phyloP scores from a whole-genome alignment of 2,113 vertebrate genomes.

The Holacanthus passer region DNA sequence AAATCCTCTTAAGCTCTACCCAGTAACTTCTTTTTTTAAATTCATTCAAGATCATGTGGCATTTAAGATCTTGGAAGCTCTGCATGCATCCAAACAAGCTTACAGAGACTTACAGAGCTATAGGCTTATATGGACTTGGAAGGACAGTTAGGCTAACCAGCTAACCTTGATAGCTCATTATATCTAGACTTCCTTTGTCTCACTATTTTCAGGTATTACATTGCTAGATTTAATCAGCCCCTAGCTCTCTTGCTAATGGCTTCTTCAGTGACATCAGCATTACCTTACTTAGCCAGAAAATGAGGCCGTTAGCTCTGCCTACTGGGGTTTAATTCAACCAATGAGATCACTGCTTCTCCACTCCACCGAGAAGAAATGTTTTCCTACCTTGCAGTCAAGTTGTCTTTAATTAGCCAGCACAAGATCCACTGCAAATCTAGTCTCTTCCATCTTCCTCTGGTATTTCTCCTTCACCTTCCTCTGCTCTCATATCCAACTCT shows the following conservation, averaged over 20 bases:
- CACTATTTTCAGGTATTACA: background rate
- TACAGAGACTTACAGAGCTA: background rate
- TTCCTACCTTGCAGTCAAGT: conserved; percentile 28
- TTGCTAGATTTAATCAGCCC: background rate
- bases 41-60: background rate
- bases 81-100: background rate
- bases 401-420: conserved; percentile 6
- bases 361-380: background rate
- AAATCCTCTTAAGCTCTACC: conserved; percentile 1
- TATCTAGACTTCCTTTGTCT: background rate
- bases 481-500: conserved; percentile 3
- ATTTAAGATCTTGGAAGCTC: background rate
- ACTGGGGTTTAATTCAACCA: conserved; percentile 38
- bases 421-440: conserved; percentile 5
- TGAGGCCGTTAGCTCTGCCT: conserved; percentile 13
- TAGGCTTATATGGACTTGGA: conserved; percentile 2
- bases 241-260: background rate
- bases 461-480: background rate
- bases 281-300: conserved; percentile 40
- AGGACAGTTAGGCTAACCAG: background rate
- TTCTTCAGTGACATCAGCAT: background rate
- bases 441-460: background rate
- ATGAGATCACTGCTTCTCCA: conserved; percentile 38
- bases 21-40: background rate
- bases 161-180: conserved; percentile 6